These are phyloP conservation scores for Graptemys geographica DNA, from an alignment of 2,797 vertebrate genomes.

Conservation along the genomic window DNA sequence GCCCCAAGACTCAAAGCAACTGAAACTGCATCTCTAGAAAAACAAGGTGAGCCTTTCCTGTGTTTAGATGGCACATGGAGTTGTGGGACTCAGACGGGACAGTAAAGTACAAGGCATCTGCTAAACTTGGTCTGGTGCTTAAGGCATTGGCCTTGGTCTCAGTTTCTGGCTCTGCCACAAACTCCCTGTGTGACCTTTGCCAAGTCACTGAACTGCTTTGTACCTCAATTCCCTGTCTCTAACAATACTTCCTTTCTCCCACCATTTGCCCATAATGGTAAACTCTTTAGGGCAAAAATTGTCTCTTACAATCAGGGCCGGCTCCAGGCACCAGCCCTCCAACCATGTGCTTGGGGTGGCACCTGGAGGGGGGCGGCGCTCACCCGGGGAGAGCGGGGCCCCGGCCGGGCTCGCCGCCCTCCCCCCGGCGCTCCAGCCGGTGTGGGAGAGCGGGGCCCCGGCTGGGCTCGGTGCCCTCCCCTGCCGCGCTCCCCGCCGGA, in stretches of 20 bases:
- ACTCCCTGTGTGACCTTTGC: neutral
- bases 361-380: too few relatives aligned
- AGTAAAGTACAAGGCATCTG: neutral
- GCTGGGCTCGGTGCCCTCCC: too few relatives aligned
- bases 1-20: conserved; percentile 43
- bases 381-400: too few relatives aligned
- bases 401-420: too few relatives aligned
- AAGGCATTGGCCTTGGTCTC: neutral
- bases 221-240: neutral
- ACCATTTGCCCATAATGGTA: neutral
- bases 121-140: neutral
- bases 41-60: conserved; percentile 66
- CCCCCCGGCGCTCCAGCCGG: too few relatives aligned
- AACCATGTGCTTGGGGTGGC: too few relatives aligned
- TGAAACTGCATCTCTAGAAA: conserved; percentile 7
- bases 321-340: too few relatives aligned
- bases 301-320: neutral
- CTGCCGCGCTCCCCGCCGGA: too few relatives aligned
- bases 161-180: neutral
- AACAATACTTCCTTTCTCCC: neutral
- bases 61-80: neutral
- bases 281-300: neutral
- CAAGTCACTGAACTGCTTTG: neutral
- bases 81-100: neutral
- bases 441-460: too few relatives aligned